phyloP scores from a whole-genome alignment of 2,797 vertebrate genomes.

The Ara ararauna region DNA sequence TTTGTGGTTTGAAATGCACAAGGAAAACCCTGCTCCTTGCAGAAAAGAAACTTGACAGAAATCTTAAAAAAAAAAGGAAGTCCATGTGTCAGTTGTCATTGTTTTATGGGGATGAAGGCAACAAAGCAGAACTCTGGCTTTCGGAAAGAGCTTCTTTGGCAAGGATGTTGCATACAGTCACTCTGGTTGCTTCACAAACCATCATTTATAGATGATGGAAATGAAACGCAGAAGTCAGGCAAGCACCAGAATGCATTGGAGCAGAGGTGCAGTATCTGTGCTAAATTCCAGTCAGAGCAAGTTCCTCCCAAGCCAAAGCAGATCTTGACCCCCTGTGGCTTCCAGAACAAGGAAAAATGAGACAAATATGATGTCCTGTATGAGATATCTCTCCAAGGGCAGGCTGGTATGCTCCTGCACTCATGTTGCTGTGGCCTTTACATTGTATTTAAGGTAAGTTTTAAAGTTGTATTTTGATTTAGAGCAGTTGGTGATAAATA shows the following conservation, averaged over 20 bases:
- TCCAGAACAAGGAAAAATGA: neutral
- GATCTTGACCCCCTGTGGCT: neutral
- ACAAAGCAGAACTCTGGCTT: neutral
- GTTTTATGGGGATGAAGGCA: neutral
- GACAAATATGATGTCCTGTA: neutral
- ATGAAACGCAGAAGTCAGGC: neutral
- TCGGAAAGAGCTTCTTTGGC: neutral
- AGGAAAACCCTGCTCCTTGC: neutral
- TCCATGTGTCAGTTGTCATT: neutral
- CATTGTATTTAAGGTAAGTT: neutral
- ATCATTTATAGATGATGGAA: neutral
- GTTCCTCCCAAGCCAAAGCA: neutral
- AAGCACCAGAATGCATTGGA: neutral
- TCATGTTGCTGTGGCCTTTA: neutral
- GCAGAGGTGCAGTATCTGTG: neutral
- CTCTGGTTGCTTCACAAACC: neutral
- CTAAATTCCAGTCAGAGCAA: neutral
- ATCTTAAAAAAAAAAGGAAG: neutral
- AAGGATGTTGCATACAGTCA: neutral
- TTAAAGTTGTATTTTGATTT: neutral
- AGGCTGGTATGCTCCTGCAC: neutral
- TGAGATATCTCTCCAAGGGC: neutral
- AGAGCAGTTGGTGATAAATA: neutral
- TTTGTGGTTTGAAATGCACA: neutral
- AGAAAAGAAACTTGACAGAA: neutral